Conservation (phyloP, 2,797 vertebrate species). For the Cryptoprocta ferox region DNA sequence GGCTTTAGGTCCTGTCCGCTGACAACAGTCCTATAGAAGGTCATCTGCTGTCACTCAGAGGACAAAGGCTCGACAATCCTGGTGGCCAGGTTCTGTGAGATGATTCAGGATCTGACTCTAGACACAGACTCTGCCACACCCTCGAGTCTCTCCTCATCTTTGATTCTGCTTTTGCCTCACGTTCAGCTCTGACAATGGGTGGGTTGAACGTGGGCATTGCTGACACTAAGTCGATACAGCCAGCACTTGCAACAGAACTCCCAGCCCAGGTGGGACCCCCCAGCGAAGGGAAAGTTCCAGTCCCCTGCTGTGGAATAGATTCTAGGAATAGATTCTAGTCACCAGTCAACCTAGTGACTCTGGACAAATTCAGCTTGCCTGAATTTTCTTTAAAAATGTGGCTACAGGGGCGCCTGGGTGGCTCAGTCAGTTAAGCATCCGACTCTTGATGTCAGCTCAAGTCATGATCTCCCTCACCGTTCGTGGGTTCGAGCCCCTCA, state of each 20-base stretch:
- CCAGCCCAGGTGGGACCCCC: background rate
- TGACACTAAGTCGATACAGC: background rate
- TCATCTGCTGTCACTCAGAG: background rate
- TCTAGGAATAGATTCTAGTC: background rate
- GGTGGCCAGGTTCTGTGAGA: background rate
- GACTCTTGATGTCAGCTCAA: too few relatives aligned
- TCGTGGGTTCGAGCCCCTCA: too few relatives aligned
- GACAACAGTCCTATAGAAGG: fast-evolving
- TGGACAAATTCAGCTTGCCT: background rate
- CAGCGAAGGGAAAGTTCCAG: background rate
- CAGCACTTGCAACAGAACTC: background rate
- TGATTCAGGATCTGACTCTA: too few relatives aligned
- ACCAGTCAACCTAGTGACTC: background rate
- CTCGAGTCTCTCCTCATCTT: background rate
- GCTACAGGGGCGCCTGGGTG: too few relatives aligned
- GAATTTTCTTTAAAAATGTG: background rate
- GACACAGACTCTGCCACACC: background rate
- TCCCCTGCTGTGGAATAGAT: too few relatives aligned
- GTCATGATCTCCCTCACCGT: too few relatives aligned
- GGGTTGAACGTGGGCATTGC: background rate
- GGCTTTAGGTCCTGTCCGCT: background rate
- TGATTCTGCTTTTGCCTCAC: background rate
- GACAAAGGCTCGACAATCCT: background rate
- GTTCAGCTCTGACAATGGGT: background rate
- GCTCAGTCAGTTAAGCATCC: too few relatives aligned